Evolutionary conservation across 1,140 invertebrate genomes (phyloP), one percentile per base, ranked within the genome.

Genomic region (Wiebesia pumilae): DNA sequence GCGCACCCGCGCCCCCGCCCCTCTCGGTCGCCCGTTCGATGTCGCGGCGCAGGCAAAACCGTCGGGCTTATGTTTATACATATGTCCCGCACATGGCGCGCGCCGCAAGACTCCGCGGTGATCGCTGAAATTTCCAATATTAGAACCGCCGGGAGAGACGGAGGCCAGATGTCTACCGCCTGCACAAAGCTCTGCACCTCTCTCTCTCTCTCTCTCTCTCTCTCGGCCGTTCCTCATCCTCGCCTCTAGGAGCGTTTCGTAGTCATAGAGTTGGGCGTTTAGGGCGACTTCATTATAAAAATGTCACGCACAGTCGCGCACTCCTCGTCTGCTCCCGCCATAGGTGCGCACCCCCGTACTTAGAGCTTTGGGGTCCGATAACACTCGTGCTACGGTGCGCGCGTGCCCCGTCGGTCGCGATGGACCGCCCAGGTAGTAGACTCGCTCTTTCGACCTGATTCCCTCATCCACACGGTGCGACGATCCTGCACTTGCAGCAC

Each of bases 11-110:
- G 1, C 38, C 38, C 38, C 3, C 30, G 33, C 12, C 65, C 27
- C 30, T 40, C 38, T 40, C 40, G 0, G 62, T 43, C 40, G 6
- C 30, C 47, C 24, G 62, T 35, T 71, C 43, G 30, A 33, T 85
- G 89, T 86, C 88, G 85, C 87, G 81, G 82, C 86, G 88, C 43
- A 12, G 12, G 51, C 51, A 16, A 54, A 54, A 88, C 88, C 88
- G 87, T 43, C 88, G 87, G 88, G 90, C 91, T 93, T 90, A 91
- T 93, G 93, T 93, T 93, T 93, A 93, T 93, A 93, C 92, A 93
- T 92, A 93, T 93, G 92, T 92, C 91, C 89, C 89, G 90, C 92
- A 93, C 91, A 92, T 93, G 92, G 92, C 90, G 89, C 88, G 85
- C 88, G 88, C 85, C 78, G 86, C 87, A 35, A n/a, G 33, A n/a